Percentiles rank a stretch among this genome's conserved stretches.
Evolutionary conservation across 2,888 invertebrate species (phyloP).

Genomic region (Athrips mouffetella): DNA sequence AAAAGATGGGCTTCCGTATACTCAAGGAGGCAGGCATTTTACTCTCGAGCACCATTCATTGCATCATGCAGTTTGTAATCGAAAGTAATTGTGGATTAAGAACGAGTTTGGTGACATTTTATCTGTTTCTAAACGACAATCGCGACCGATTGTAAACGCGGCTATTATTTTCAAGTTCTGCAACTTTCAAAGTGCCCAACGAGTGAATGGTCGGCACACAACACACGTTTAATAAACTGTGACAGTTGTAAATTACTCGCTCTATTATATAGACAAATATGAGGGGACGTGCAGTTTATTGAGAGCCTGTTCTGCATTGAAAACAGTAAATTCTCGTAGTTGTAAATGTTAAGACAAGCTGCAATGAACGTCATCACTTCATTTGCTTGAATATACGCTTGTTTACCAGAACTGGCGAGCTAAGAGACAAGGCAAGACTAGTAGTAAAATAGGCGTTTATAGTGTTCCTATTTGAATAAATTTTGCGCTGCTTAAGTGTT

Average conservation of each 20-base stretch:
- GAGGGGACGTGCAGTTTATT: neutral
- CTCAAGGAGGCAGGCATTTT: slow-evolving; percentile 19
- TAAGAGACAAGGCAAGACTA: slow-evolving; percentile 2
- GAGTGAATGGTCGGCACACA: slow-evolving; percentile 7
- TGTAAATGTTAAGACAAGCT: neutral
- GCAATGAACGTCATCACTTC: slow-evolving; percentile 4
- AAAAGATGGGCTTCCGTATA: slow-evolving; percentile 17
- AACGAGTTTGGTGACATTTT: slow-evolving; percentile 10
- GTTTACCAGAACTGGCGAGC: neutral
- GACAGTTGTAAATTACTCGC: neutral
- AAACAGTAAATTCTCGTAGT: slow-evolving; percentile 1
- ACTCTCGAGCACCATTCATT: slow-evolving; percentile 3
- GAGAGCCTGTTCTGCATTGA: neutral
- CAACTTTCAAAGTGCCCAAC: slow-evolving; percentile 11
- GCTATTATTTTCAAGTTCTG: slow-evolving; percentile 11
- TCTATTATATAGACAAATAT: slow-evolving; percentile 2
- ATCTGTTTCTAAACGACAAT: neutral
- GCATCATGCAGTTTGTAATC: slow-evolving; percentile 5
- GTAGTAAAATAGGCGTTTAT: slow-evolving; percentile 3
- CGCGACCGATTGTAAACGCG: neutral
- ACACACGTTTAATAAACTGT: neutral
- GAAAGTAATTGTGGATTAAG: slow-evolving; percentile 6
- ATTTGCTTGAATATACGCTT: slow-evolving; percentile 1
- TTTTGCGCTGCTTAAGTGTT: neutral
- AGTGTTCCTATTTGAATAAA: slow-evolving; percentile 4